A percentile compares a stretch with the other conserved stretches of the same genome.
phyloP scores from a whole-genome alignment of 2,113 vertebrate species.

The Myrmecobius fasciatus region DNA sequence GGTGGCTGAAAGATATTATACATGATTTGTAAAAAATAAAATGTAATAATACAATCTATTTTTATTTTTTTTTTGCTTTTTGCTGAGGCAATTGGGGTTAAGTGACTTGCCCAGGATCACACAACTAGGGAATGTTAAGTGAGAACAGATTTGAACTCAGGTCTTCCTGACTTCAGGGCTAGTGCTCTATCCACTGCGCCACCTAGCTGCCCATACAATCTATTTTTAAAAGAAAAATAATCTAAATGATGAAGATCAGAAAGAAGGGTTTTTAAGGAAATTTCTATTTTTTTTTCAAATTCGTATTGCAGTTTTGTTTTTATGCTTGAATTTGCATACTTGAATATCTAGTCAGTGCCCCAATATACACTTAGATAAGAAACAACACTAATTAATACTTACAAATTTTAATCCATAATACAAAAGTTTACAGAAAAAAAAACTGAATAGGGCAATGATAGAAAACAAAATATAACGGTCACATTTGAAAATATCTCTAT shows the following conservation, averaged over 20 bases:
- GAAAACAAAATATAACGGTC: slow-evolving; percentile 54
- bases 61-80: too few species aligned
- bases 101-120: too few species aligned
- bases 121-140: too few species aligned
- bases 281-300: neutral
- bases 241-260: neutral
- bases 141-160: too few species aligned
- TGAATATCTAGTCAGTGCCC: slow-evolving; percentile 19
- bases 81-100: too few species aligned
- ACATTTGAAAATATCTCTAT: slow-evolving; percentile 38
- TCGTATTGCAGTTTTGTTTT: slow-evolving; percentile 26
- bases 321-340: slow-evolving; percentile 14
- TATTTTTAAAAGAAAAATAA: neutral
- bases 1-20: neutral
- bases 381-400: slow-evolving; percentile 25
- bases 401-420: slow-evolving; percentile 73
- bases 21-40: neutral
- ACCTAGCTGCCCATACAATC: too few species aligned
- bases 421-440: slow-evolving; percentile 60
- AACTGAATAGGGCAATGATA: slow-evolving; percentile 5
- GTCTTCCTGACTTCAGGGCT: too few species aligned
- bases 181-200: too few species aligned
- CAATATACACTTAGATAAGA: slow-evolving; percentile 27
- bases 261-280: neutral
- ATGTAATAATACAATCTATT: too few species aligned